Evolutionary conservation across 2,113 vertebrate species (phyloP).

Genomic region (Takifugu flavidus): DNA sequence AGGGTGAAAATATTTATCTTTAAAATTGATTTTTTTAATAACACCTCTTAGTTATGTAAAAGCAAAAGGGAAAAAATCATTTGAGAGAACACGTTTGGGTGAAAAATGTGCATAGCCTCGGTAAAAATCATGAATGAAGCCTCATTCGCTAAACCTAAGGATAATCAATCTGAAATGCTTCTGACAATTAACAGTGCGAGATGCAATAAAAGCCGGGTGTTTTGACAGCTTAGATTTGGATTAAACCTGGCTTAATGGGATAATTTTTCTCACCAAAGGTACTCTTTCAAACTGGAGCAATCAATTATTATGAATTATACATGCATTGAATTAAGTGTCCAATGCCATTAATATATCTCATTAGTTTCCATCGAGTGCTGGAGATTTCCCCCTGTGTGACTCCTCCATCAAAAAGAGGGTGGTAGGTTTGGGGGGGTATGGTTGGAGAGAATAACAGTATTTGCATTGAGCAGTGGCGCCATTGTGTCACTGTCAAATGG

Average conservation of each 20-base stretch:
- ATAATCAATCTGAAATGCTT: slow-evolving; percentile 95
- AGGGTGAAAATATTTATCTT: slow-evolving; percentile 61
- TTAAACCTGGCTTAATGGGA: slow-evolving; percentile 92
- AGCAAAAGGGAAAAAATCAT: slow-evolving; percentile 68
- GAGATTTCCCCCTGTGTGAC: slow-evolving; percentile 63
- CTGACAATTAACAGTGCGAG: slow-evolving; percentile 91
- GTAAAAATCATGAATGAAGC: slow-evolving; percentile 88
- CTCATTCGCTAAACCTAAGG: slow-evolving; percentile 83
- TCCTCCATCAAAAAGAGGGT: slow-evolving; percentile 52
- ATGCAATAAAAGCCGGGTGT: slow-evolving; percentile 83
- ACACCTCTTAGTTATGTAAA: slow-evolving; percentile 80
- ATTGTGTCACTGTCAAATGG: slow-evolving; percentile 71
- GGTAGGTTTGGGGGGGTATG: background rate
- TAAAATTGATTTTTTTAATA: slow-evolving; percentile 76
- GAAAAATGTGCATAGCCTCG: slow-evolving; percentile 80
- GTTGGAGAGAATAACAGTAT: slow-evolving; percentile 58
- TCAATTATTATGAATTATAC: slow-evolving; percentile 99
- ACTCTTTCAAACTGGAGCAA: slow-evolving; percentile 87
- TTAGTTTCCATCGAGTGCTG: slow-evolving; percentile 90
- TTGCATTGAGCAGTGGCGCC: slow-evolving; percentile 67
- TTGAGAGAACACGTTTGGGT: slow-evolving; percentile 75
- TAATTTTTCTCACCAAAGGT: slow-evolving; percentile 96
- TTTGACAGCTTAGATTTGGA: slow-evolving; percentile 97
- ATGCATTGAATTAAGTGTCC: slow-evolving; percentile 89
- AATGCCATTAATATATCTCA: slow-evolving; percentile 99